Base-by-base conservation (phyloP, 2,797 vertebrate species). In the Poeciliopsis presidionis region DNA sequence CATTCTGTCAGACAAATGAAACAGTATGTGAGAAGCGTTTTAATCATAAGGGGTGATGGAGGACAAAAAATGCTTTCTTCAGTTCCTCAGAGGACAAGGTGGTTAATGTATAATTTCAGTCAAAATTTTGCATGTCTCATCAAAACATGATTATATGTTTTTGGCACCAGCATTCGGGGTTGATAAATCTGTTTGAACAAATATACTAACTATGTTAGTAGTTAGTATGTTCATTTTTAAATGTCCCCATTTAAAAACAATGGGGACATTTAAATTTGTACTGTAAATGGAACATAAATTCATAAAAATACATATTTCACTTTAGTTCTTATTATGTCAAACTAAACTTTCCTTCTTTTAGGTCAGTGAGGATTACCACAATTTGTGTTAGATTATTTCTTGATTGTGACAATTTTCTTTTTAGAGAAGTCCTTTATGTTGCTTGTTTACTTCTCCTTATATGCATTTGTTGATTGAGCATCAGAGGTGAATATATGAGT, bases 1-100 rank as follows among this genome's bases (percentile, higher is more conserved):
- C 87, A 89, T 92, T 94, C 90, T 89, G 89, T 91, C 93, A 92
- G 57, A 22, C 87, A 86, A 91, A 95, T 84, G 88, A 92, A 95
- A 91, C 87, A 94, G 93, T 89, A 84, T 61, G 90, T 30, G 67
- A 84, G 81, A 79, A 75, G 86, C 86, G 82, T 88, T 95, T 93
- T 90, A 93, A 93, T 93, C 91, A 92, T 74, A 22, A 41, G 22
- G 77, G 82, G 82, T 92, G 87, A 91, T 84, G 74, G 78, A 61
- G 43, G 73, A 20, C 65, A 46, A 63, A 18, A 70, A 30, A 77
- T 43, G 43, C 72, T 77, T n/a, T 49, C 0, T 43, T 81, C 53
- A 59, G 65, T 25, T 81, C n/a, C 71, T 1, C 3, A 7, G 72
- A 55, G 45, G 20, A 81, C 69, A 53, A 39, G 74, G 13, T 36